Base-by-base conservation (phyloP, 1,140 invertebrate genomes). In the Achatina immaculata region DNA sequence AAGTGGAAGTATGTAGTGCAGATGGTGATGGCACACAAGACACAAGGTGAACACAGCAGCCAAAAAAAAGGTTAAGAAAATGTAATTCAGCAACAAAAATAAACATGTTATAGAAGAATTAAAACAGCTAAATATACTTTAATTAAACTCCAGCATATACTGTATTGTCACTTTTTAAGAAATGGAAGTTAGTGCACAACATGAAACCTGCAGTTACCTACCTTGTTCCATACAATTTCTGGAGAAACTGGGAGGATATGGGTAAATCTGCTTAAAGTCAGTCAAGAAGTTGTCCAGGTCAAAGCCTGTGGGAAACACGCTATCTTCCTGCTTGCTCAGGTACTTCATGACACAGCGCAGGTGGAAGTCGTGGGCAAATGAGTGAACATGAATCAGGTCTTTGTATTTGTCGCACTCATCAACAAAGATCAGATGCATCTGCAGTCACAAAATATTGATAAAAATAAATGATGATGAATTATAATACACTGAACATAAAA, bases 301-400 rank as follows among this genome's bases (percentile, higher is more conserved):
- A 88, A 96, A 96, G 0, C 94, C 94, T 78, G 94, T 93, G 81
- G 93, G 93, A 55, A 96, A 92, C 38, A 93, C 92, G 42, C 72
- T 43, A 78, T 93, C 91, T 36, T 93, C 92, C 78, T 92, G 92
- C 34, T 93, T 94, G 81, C 93, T 93, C 43, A 96, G 93, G 84
- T 95, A 96, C 0, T 93, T 93, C 85, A 94, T 93, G 77, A 96
- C 93, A 62, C 93, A 94, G 74, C 95, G 92, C 45, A 97, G 91
- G 90, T 97, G 96, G 89, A 95, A 96, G 89, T 97, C 96, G 85
- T 96, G 96, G 0, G 95, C 95, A 88, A 97, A 97, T 0, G 96
- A 96, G 91, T 97, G 96, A 45, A 96, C 92, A 91, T 97, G 96
- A 92, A 95, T 92, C 51, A 92, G 83, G 34, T 92, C 90, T 90